Evolutionary conservation across 1,140 invertebrate genomes (phyloP).

Genomic region (Lepeophtheirus salmonis): DNA sequence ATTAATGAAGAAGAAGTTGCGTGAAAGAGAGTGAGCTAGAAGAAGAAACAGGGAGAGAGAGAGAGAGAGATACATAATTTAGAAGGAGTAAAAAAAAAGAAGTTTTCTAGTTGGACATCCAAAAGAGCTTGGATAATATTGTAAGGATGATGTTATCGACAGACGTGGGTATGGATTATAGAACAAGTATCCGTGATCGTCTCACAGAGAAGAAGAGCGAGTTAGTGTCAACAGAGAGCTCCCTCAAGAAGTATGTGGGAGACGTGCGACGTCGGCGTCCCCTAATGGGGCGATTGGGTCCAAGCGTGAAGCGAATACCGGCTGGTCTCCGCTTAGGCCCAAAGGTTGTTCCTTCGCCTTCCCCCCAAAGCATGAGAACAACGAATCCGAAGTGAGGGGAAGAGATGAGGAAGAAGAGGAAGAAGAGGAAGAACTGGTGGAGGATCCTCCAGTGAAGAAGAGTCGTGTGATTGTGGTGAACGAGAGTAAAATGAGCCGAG

Average conservation of each 20-base stretch:
- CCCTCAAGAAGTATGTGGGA: background rate
- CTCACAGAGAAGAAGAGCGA: constrained; percentile 1
- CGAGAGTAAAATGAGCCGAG: background rate
- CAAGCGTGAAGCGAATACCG: background rate
- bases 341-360: too few species aligned
- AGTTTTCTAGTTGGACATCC: too few species aligned
- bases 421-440: background rate
- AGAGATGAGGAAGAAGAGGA: background rate
- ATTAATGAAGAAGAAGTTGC: too few species aligned
- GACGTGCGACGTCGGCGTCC: background rate
- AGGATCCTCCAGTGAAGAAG: background rate
- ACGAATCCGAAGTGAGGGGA: too few species aligned
- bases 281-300: background rate
- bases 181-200: background rate
- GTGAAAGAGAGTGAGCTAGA: too few species aligned
- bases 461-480: background rate
- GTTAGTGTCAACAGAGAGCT: background rate
- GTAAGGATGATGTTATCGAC: too few species aligned
- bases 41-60: too few species aligned
- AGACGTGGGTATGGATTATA: constrained; percentile 2
- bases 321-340: background rate
- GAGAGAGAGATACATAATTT: too few species aligned
- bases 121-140: too few species aligned
- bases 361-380: too few species aligned
- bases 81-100: too few species aligned